Evolutionary conservation across 2,113 vertebrate species (phyloP).

Genomic region (Gobiocypris rarus): DNA sequence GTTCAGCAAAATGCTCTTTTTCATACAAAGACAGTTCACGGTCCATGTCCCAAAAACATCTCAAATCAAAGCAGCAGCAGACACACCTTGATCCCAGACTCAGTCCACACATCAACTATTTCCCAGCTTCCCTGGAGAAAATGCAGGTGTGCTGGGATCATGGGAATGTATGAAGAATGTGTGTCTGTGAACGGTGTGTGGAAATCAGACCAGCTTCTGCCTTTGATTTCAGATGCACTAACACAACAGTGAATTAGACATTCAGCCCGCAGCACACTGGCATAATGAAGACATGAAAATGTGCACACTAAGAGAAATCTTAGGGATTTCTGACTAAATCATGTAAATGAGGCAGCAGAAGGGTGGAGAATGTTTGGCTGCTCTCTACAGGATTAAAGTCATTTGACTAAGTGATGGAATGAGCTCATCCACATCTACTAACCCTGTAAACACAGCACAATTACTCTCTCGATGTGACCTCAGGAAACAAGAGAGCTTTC

Average conservation of each 20-base stretch:
- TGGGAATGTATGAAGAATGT: neutral
- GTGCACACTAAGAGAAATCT: neutral
- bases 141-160: neutral
- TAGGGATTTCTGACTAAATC: neutral
- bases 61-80: neutral
- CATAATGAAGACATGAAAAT: neutral
- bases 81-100: neutral
- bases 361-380: neutral
- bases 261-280: neutral
- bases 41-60: neutral
- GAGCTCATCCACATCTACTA: constrained; percentile 7
- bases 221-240: constrained; percentile 6
- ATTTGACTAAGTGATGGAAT: constrained; percentile 41
- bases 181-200: neutral
- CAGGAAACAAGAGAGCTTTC: neutral
- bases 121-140: neutral
- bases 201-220: neutral
- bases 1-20: neutral
- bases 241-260: constrained; percentile 11
- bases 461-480: neutral
- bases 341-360: constrained; percentile 21
- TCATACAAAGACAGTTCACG: neutral
- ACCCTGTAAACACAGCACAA: neutral
- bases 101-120: neutral
- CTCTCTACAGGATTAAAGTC: constrained; percentile 39